A percentile compares a stretch with the other conserved stretches of the same genome.
These are phyloP conservation scores for Tetranychus piercei DNA, from an alignment of 2,888 invertebrate genomes.

Conservation along the genomic window DNA sequence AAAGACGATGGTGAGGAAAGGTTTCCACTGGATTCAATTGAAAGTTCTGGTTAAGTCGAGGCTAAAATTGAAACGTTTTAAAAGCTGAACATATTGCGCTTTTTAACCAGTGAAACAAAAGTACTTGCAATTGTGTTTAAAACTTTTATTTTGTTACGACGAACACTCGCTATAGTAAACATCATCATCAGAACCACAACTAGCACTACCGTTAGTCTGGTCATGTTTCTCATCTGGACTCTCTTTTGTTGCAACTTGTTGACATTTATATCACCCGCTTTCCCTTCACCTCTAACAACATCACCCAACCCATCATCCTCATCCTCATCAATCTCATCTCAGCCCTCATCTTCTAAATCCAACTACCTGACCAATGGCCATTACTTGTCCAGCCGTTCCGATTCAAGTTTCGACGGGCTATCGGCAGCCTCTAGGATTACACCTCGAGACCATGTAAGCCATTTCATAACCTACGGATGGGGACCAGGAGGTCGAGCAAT, in stretches of 20 bases:
- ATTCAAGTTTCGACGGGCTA: neutral
- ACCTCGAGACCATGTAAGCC: neutral
- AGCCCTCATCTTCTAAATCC: neutral
- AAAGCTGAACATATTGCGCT: too few relatives aligned
- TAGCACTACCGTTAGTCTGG: too few relatives aligned
- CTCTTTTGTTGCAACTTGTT: neutral
- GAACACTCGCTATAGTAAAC: too few relatives aligned
- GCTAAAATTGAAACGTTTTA: too few relatives aligned
- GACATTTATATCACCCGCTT: neutral
- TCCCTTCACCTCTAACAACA: neutral
- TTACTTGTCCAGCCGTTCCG: neutral
- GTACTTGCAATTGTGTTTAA: too few relatives aligned
- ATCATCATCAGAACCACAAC: too few relatives aligned
- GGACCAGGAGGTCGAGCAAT: neutral
- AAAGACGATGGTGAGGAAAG: too few relatives aligned
- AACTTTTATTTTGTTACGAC: too few relatives aligned
- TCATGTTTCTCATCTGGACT: neutral
- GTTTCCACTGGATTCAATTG: too few relatives aligned
- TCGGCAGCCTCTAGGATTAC: neutral
- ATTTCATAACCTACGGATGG: neutral
- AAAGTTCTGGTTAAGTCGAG: too few relatives aligned
- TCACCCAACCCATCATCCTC: neutral
- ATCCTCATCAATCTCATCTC: neutral
- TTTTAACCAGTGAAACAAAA: too few relatives aligned
- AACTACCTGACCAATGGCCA: neutral